These are phyloP conservation scores for Chromobotia macracanthus DNA, from an alignment of 2,797 vertebrate species.

Conservation along the genomic window DNA sequence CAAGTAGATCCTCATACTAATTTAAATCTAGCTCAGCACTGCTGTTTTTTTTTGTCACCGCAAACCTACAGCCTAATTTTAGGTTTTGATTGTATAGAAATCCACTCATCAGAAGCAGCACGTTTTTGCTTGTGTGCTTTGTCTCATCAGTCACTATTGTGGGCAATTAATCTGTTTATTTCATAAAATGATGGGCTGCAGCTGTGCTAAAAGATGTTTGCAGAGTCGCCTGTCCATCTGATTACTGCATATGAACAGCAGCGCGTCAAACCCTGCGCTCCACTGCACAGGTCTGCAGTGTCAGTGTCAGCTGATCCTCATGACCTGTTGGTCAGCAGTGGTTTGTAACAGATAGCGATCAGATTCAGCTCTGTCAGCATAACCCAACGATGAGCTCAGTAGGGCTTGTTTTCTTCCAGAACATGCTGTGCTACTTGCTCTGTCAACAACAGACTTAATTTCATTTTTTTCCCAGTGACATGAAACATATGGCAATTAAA, in stretches of 20 bases:
- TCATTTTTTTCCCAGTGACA: background rate
- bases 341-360: conserved; percentile 52
- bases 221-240: background rate
- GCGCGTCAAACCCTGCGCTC: background rate
- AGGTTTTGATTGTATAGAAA: background rate
- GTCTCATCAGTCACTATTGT: conserved; percentile 34
- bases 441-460: background rate
- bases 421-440: background rate
- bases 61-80: background rate
- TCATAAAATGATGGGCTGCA: background rate
- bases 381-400: conserved; percentile 34
- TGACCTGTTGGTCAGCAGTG: conserved; percentile 41
- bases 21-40: conserved; percentile 16
- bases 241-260: conserved; percentile 15
- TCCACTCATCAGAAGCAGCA: background rate
- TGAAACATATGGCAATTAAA: conserved; percentile 8
- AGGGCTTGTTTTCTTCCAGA: conserved; percentile 31
- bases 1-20: conserved; percentile 10
- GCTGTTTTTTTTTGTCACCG: background rate
- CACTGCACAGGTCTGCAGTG: conserved; percentile 2
- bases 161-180: conserved; percentile 18
- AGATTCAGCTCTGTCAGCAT: conserved; percentile 42
- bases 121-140: background rate
- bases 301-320: conserved; percentile 41
- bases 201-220: conserved; percentile 14